Conservation (phyloP, 2,113 vertebrate genomes). For the Lethenteron camtschaticum region DNA sequence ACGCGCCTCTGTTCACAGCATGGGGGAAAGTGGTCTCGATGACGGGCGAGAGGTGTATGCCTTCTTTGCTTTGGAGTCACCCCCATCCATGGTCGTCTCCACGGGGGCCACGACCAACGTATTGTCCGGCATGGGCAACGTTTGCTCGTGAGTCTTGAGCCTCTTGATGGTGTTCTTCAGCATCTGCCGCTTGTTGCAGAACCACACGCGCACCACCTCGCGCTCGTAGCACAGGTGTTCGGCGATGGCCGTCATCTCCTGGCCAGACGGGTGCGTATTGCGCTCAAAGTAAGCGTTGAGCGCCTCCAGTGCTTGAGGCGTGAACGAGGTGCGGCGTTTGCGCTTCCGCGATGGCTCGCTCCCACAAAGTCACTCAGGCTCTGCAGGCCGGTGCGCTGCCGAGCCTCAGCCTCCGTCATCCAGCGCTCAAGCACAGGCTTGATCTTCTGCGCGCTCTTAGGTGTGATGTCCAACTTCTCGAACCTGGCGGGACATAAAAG, state of each 20-base stretch:
- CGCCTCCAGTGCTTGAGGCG: slow-evolving; percentile 94
- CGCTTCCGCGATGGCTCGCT: slow-evolving; percentile 99
- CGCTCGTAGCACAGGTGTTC: slow-evolving; percentile 99
- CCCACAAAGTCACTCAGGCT: slow-evolving; percentile 99
- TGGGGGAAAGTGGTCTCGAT: no score
- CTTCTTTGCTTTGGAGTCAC: no score
- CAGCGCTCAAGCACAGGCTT: slow-evolving; percentile 99
- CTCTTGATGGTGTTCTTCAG: slow-evolving; percentile 99
- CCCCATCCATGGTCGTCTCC: no score
- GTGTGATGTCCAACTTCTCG: slow-evolving; percentile 99
- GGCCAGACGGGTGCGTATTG: slow-evolving; percentile 96
- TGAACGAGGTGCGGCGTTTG: slow-evolving; percentile 98
- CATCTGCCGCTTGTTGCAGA: slow-evolving; percentile 99
- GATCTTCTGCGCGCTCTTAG: slow-evolving; percentile 99
- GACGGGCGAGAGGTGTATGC: no score
- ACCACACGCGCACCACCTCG: slow-evolving; percentile 98
- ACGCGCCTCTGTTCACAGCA: no score
- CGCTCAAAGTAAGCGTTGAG: slow-evolving; percentile 99
- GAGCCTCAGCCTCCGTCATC: slow-evolving; percentile 99
- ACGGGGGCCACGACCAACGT: no score
- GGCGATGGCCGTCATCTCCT: slow-evolving; percentile 99
- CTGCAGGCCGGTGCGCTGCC: slow-evolving; percentile 99
- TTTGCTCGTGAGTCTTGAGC: slow-evolving; percentile 67
- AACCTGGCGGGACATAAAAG: slow-evolving; percentile 99
- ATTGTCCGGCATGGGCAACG: no score